Base-by-base conservation (phyloP, 2,797 vertebrate species). In the Cetoscarus ocellatus region DNA sequence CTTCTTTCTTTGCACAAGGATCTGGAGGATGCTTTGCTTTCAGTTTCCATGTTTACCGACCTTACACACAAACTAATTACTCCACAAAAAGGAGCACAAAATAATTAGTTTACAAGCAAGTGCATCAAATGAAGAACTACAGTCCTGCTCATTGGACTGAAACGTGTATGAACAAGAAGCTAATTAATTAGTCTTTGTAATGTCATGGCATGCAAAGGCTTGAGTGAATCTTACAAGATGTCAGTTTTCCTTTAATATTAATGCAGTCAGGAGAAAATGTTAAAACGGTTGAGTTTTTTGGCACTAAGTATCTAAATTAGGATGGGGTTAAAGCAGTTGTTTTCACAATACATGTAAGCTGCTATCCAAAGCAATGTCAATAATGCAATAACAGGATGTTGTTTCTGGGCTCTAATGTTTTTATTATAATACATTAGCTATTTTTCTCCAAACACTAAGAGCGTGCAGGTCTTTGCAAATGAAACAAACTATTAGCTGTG, bases 41-140 rank as follows among this genome's bases (percentile, higher is more conserved):
- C 9, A 10, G 39, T 19, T 48, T 17, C 67, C 19, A 54, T 54
- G 43, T 76, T 69, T 47, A 55, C 47, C 3, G 10, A 56, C 40
- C 45, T 35, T 34, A 55, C 35, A 39, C 19, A 52, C 52, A 35
- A 70, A 34, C 10, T 50, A 68, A 75, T 70, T 50, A 73, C 27
- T 72, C 39, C 13, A 56, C 56, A 57, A 82, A 77, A 38, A 68
- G 27, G 18, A 17, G 36, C 1, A 34, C 10, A 48, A 57, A 73
- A 40, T 38, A 66, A 74, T 65, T 42, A 57, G 18, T 67, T 38
- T 19, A 15, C 18, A 54, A 85, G 72, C 47, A 56, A 60, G 42
- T n/a, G 13, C 6, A 42, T 14, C 39, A 62, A 81, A 70, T 13
- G 27, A n/a, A 13, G 51, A 42, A 72, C 43, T 39, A 36, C 8